phyloP scores from a whole-genome alignment of 2,888 invertebrate species.

The Clostera curtula region DNA sequence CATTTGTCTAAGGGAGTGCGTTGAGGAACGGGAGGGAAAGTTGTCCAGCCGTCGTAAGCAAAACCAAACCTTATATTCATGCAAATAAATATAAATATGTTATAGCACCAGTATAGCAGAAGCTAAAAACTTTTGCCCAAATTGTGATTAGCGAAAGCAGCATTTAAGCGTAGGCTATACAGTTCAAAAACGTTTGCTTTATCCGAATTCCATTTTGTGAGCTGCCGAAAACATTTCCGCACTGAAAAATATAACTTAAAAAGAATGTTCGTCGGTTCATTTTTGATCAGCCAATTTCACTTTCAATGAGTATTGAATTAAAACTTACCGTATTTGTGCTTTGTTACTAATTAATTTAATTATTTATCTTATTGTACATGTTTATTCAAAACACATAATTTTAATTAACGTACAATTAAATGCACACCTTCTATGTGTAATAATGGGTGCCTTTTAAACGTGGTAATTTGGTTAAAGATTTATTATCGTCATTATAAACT shows the following conservation, averaged over 20 bases:
- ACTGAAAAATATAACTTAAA: constrained; percentile 59
- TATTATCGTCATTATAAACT: too few relatives aligned
- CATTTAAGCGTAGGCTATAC: constrained; percentile 34
- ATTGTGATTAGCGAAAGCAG: constrained; percentile 39
- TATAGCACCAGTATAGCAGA: constrained; percentile 34
- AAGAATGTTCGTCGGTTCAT: constrained; percentile 45
- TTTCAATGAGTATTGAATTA: constrained; percentile 67
- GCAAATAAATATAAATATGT: constrained; percentile 34
- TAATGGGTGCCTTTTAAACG: constrained; percentile 8
- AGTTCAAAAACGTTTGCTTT: constrained; percentile 41
- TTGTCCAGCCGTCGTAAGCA: constrained; percentile 14
- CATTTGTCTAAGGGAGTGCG: constrained; percentile 70
- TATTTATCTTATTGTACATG: constrained; percentile 60
- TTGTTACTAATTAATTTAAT: constrained; percentile 69
- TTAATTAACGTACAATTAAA: constrained; percentile 30
- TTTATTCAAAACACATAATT: constrained; percentile 55
- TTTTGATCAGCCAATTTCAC: constrained; percentile 42
- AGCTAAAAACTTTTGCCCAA: constrained; percentile 59
- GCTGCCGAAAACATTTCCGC: constrained; percentile 59
- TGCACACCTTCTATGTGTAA: constrained; percentile 15
- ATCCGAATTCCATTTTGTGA: constrained; percentile 53
- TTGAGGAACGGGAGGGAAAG: constrained; percentile 42
- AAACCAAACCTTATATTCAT: constrained; percentile 35
- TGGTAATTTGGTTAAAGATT: too few relatives aligned
- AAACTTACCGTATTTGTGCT: constrained; percentile 67